Evolutionary conservation across 1,140 invertebrate species (phyloP).

Genomic region (Sminthurinus signatus): DNA sequence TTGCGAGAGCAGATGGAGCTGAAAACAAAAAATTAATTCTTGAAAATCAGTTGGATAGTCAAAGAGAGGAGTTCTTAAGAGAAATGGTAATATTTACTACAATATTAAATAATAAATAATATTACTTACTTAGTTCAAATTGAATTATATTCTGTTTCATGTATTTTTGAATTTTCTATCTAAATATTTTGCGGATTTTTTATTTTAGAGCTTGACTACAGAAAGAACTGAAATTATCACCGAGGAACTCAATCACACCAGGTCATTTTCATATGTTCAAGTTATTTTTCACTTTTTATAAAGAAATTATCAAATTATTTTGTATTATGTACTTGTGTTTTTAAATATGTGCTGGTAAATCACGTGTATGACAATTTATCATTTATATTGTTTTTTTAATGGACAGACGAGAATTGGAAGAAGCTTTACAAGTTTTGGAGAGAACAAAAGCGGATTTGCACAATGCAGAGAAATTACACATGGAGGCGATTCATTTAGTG

Average conservation of each 20-base stretch:
- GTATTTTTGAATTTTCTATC: no score
- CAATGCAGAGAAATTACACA: slow-evolving; percentile 35
- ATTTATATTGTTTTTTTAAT: no score
- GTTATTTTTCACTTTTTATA: background rate
- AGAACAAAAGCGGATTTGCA: slow-evolving; percentile 35
- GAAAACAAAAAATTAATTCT: slow-evolving; percentile 41
- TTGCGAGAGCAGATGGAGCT: slow-evolving; percentile 25
- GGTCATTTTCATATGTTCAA: slow-evolving; percentile 11
- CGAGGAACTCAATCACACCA: slow-evolving; percentile 32
- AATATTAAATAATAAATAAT: slow-evolving; percentile 28
- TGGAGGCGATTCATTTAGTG: slow-evolving; percentile 37
- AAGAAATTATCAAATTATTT: background rate
- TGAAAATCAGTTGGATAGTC: slow-evolving; percentile 64
- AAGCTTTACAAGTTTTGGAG: slow-evolving; percentile 30
- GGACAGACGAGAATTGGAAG: slow-evolving; percentile 34
- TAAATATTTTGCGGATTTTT: slow-evolving; percentile 32
- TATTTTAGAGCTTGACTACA: slow-evolving; percentile 20
- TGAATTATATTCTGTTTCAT: no score
- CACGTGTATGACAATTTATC: no score
- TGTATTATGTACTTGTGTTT: background rate
- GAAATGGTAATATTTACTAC: slow-evolving; percentile 36
- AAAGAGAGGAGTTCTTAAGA: slow-evolving; percentile 47
- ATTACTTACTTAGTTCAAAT: background rate
- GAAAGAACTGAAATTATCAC: slow-evolving; percentile 33
- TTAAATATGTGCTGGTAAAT: background rate